Conservation (phyloP, 2,888 invertebrate genomes). For the Rotaria macrura region DNA sequence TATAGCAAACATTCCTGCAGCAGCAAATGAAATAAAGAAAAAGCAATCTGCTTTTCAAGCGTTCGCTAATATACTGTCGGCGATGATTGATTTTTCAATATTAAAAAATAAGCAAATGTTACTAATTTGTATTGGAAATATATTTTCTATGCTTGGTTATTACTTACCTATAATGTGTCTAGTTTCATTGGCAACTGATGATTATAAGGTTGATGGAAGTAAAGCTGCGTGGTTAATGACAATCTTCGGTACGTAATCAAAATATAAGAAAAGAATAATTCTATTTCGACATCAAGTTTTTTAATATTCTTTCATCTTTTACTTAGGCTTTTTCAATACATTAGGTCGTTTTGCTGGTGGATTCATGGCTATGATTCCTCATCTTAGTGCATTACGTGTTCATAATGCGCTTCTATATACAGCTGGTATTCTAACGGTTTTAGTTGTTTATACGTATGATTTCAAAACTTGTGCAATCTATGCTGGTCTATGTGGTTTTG, state of each 20-base stretch:
- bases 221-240: background rate
- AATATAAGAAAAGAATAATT: no score
- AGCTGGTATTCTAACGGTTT: background rate
- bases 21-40: background rate
- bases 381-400: background rate
- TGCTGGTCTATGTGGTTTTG: background rate
- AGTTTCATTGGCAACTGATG: background rate
- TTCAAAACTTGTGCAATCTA: background rate
- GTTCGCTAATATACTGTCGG: background rate
- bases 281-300: no score
- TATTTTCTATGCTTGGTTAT: background rate
- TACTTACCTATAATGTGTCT: background rate
- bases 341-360: background rate
- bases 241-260: background rate
- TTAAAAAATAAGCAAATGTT: conserved; percentile 20
- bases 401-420: background rate
- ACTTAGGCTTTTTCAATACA: background rate
- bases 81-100: background rate
- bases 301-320: background rate
- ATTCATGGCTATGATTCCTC: background rate
- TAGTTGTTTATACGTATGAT: background rate
- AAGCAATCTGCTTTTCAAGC: background rate
- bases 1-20: background rate
- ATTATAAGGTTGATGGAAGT: background rate
- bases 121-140: conserved; percentile 21